Evolutionary conservation across 2,113 vertebrate genomes (phyloP).

Genomic region (Aegotheles bennettii): DNA sequence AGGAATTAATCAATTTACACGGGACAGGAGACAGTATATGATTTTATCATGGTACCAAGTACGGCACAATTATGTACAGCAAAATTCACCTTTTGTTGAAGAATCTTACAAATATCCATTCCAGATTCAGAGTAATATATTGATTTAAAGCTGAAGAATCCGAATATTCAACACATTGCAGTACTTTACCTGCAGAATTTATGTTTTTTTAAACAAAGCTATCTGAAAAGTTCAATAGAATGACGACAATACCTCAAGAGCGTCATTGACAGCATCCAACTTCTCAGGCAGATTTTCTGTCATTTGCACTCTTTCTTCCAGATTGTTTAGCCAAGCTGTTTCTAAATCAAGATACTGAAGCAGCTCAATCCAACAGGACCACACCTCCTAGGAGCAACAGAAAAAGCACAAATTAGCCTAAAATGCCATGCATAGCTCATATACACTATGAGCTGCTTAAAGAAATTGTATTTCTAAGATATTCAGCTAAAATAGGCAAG

Average conservation of each 20-base stretch:
- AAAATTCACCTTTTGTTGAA: not conserved
- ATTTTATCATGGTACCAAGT: not conserved
- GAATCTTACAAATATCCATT: not conserved
- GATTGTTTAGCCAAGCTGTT: conserved; percentile 84
- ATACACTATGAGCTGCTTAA: not conserved
- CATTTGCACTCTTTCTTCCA: conserved; percentile 84
- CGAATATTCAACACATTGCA: not conserved
- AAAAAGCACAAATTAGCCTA: not conserved
- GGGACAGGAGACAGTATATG: not conserved
- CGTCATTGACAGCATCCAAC: conserved; percentile 77
- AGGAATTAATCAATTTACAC: not conserved
- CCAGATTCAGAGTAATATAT: not conserved
- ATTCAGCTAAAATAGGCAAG: not conserved
- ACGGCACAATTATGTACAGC: not conserved
- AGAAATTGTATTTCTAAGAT: not conserved
- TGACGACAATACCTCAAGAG: conserved; percentile 82
- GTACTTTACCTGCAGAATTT: not conserved
- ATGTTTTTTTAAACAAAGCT: not conserved
- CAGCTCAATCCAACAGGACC: conserved; percentile 98
- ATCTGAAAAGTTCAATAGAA: not conserved
- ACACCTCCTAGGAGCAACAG: conserved; percentile 83
- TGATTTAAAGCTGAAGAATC: not conserved
- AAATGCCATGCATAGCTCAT: not conserved
- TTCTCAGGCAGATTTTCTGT: conserved; percentile 82
- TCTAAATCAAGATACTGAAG: conserved; percentile 94